Evolutionary conservation across 2,888 invertebrate genomes (phyloP).

Genomic region (Lamellibrachia columna): DNA sequence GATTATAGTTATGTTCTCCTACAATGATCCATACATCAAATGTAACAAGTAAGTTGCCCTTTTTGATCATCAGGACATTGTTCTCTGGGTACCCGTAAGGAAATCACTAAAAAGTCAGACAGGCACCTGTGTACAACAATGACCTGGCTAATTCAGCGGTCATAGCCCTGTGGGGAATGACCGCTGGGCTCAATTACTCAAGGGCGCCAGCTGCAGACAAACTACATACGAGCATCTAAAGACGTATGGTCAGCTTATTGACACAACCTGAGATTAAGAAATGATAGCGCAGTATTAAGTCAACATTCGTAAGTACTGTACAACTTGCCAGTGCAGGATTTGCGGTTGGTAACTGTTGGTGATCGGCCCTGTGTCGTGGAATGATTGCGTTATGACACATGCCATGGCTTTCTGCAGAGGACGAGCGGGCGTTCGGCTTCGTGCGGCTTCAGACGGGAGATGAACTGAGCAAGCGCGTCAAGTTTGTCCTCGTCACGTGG

Average conservation of each 20-base stretch:
- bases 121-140: not conserved
- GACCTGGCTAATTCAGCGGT: not conserved
- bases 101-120: not conserved
- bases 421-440: conserved; percentile 80
- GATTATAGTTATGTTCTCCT: too few relatives aligned
- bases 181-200: not conserved
- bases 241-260: not conserved
- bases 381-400: not conserved
- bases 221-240: not conserved
- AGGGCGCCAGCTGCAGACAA: not conserved
- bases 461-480: conserved; percentile 83
- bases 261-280: not conserved
- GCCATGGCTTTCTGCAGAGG: conserved; percentile 67
- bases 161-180: too few relatives aligned
- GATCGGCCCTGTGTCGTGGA: not conserved
- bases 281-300: not conserved
- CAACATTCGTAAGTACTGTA: not conserved
- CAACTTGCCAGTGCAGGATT: not conserved
- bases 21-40: too few relatives aligned
- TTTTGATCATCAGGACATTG: not conserved
- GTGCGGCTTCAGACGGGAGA: conserved; percentile 75
- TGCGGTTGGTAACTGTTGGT: not conserved
- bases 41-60: not conserved
- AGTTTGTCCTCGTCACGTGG: conserved; percentile 83
- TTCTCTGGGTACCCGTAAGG: not conserved